Evolutionary conservation across 1,140 invertebrate genomes (phyloP).

Genomic region (Cydia fagiglandana): DNA sequence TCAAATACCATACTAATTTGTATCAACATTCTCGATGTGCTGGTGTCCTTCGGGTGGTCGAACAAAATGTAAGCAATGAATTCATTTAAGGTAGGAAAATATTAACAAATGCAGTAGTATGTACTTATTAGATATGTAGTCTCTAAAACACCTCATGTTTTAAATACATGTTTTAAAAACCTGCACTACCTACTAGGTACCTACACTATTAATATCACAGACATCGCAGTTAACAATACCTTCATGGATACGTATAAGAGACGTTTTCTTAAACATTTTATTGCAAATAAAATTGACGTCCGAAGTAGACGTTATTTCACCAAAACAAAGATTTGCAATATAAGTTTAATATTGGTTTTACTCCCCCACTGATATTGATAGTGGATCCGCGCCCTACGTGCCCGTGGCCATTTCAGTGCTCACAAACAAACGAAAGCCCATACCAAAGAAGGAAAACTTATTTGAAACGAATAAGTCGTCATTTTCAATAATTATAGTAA

Average conservation of each 20-base stretch:
- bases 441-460: background rate
- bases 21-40: no score
- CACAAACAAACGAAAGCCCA: conserved; percentile 39
- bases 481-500: background rate
- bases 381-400: conserved; percentile 62
- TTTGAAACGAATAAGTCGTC: background rate
- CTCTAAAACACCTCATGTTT: no score
- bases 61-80: no score
- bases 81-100: no score
- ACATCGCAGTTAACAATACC: no score
- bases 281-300: background rate
- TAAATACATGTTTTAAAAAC: no score
- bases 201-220: no score
- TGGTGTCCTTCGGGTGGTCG: no score
- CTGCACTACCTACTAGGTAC: background rate
- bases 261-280: background rate
- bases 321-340: conserved; percentile 71
- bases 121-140: no score
- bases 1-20: background rate
- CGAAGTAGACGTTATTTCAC: conserved; percentile 56
- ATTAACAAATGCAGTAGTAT: no score
- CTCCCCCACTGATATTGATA: conserved; percentile 75
- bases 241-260: background rate
- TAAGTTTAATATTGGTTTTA: conserved; percentile 76
- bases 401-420: conserved; percentile 62